Conservation (phyloP, 2,888 invertebrate species). For the Drosophila emarginata region DNA sequence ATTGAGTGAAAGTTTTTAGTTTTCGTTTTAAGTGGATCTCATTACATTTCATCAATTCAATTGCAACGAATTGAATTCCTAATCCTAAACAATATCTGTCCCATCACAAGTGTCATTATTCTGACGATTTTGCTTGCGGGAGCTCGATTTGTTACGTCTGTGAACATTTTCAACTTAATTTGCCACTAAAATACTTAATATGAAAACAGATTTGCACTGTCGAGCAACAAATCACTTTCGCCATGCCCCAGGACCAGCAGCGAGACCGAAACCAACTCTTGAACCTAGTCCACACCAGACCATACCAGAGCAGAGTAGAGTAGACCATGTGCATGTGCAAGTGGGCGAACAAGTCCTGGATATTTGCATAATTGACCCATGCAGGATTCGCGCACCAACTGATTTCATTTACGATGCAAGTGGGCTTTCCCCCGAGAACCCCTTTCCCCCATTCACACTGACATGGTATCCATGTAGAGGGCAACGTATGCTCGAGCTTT, state of each 20-base stretch:
- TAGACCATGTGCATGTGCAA: slow-evolving; percentile 25
- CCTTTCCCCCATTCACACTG: not conserved
- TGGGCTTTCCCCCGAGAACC: not conserved
- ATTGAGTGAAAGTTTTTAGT: slow-evolving; percentile 44
- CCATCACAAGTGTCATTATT: slow-evolving; percentile 45
- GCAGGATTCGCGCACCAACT: slow-evolving; percentile 79
- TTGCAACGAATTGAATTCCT: not conserved
- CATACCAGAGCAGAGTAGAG: not conserved
- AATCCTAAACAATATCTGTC: slow-evolving; percentile 13
- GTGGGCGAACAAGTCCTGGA: slow-evolving; percentile 44
- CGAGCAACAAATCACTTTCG: slow-evolving; percentile 74
- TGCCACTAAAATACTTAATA: slow-evolving; percentile 74
- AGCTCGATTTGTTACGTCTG: not conserved
- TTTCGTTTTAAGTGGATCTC: not conserved
- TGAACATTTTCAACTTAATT: slow-evolving; percentile 66
- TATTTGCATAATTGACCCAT: slow-evolving; percentile 82
- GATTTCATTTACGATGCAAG: slow-evolving; percentile 73
- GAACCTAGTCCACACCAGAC: not conserved
- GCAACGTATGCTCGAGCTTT: slow-evolving; percentile 77
- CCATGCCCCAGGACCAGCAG: slow-evolving; percentile 50
- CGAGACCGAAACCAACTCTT: not conserved
- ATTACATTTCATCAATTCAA: slow-evolving; percentile 23
- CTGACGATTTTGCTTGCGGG: slow-evolving; percentile 47
- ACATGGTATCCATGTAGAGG: slow-evolving; percentile 50
- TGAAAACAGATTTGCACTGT: slow-evolving; percentile 75